phyloP scores from a whole-genome alignment of 2,797 vertebrate genomes.

The Margarornis squamiger region DNA sequence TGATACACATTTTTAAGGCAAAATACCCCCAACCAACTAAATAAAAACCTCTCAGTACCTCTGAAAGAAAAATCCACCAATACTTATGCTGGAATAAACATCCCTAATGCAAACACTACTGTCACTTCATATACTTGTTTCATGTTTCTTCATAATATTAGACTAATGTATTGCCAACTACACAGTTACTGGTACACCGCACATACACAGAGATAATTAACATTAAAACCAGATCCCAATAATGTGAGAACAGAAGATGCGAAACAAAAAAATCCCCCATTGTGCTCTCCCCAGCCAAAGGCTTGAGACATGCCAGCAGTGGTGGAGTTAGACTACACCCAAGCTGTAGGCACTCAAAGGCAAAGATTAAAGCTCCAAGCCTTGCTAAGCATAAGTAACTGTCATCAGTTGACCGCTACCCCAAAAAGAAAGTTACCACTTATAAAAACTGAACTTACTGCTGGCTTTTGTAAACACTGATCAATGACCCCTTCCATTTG shows the following conservation, averaged over 20 bases:
- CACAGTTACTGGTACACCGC: not conserved
- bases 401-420: not conserved
- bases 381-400: not conserved
- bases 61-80: not conserved
- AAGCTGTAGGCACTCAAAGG: not conserved
- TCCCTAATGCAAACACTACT: not conserved
- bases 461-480: constrained; percentile 91
- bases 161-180: not conserved
- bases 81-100: not conserved
- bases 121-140: not conserved
- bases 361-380: not conserved
- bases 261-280: not conserved
- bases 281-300: not conserved
- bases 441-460: constrained; percentile 80
- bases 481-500: constrained; percentile 93
- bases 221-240: not conserved
- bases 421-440: not conserved
- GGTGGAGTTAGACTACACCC: not conserved
- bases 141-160: not conserved
- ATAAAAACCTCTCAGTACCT: not conserved
- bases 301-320: not conserved
- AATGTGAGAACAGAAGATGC: fast-evolving
- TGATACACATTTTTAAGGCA: not conserved
- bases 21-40: not conserved
- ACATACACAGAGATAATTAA: not conserved